phyloP scores from a whole-genome alignment of 2,888 invertebrate species.

The Stenichneumon culpator region DNA sequence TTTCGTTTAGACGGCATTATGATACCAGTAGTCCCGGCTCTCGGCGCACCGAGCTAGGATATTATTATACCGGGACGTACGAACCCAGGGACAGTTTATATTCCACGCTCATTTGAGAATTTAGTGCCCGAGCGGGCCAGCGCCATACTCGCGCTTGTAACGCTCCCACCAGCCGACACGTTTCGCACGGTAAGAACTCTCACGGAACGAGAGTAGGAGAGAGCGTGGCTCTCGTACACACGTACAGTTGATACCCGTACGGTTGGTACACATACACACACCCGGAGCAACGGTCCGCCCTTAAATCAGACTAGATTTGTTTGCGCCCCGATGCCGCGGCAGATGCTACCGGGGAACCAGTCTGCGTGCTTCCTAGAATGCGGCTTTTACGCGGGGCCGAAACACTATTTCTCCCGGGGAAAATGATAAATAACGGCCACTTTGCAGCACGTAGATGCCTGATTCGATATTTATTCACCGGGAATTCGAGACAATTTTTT shows the following conservation, averaged over 20 bases:
- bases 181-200: slow-evolving; percentile 75
- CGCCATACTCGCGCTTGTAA: slow-evolving; percentile 13
- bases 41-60: slow-evolving; percentile 77
- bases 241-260: slow-evolving; percentile 50
- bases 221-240: slow-evolving; percentile 25
- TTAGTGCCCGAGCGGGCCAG: slow-evolving; percentile 75
- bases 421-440: slow-evolving; percentile 33
- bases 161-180: slow-evolving; percentile 47
- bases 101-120: slow-evolving; percentile 81
- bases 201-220: neutral
- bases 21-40: slow-evolving; percentile 74
- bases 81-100: slow-evolving; percentile 80
- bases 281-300: slow-evolving; percentile 52
- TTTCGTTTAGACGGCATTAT: slow-evolving; percentile 77
- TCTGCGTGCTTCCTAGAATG: slow-evolving; percentile 28
- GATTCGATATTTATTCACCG: slow-evolving; percentile 15
- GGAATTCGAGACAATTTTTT: neutral
- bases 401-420: slow-evolving; percentile 39
- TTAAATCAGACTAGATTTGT: slow-evolving; percentile 75
- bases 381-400: slow-evolving; percentile 57
- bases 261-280: slow-evolving; percentile 12
- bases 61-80: slow-evolving; percentile 61
- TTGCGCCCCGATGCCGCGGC: slow-evolving; percentile 69
- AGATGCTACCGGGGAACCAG: slow-evolving; percentile 66
- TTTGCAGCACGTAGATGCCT: slow-evolving; percentile 24